Evolutionary conservation across 2,113 vertebrate species (phyloP), one percentile per base, ranked within the genome.

Genomic region (Pangasianodon hypophthalmus): DNA sequence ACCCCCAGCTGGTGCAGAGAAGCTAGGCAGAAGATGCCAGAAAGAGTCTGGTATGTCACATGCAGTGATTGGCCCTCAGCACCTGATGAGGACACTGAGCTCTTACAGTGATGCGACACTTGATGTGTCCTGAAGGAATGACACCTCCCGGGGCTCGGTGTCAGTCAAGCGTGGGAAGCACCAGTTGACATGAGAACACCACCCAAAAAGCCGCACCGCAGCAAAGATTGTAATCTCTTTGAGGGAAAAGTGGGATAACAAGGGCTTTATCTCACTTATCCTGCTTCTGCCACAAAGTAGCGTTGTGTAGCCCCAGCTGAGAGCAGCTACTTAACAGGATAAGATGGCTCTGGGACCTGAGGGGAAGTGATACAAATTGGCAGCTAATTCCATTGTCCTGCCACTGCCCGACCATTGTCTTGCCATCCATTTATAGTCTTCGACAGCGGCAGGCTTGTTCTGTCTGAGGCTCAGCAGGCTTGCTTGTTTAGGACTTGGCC

Each of bases 121-220:
- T 96, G 95, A 95, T 88, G 9, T 44, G 91, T 94, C 92, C 91
- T 93, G 94, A 93, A 92, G 94, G 91, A 92, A 92, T 97, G 97
- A 96, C 96, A 96, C 95, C 96, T 97, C 96, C 96, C 88, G 95
- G 96, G 97, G 96, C 81, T 95, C 95, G 94, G 94, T 96, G 96
- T 97, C 97, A 97, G 96, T 98, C 97, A 97, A 96, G 93, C 91
- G 91, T 93, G 91, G 90, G 89, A 93, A 91, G 86, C 83, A 86
- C 46, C 44, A 88, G 87, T 88, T 89, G 81, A 89, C 71, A 92
- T 80, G 91, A 87, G 87, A 86, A 88, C 83, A 84, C 60, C 88
- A 88, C 92, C 92, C 94, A 94, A 92, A 87, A 93, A 94, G 92
- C 91, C 81, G 89, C 92, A 96, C 93, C 95, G 93, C 92, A 93